These are phyloP conservation scores for Tribolium freemani DNA, from an alignment of 2,888 invertebrate species.

Conservation along the genomic window DNA sequence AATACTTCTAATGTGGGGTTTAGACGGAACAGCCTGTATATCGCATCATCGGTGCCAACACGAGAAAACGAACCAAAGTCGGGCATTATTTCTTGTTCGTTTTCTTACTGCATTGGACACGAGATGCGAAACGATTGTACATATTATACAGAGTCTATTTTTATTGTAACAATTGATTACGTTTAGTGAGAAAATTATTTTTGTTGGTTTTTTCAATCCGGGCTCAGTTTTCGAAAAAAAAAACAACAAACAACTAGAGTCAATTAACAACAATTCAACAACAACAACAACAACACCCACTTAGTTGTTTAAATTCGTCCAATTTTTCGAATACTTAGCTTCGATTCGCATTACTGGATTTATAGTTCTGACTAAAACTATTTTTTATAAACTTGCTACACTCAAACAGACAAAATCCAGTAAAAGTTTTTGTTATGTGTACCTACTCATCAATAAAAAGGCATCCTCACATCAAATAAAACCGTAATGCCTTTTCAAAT, in stretches of 20 bases:
- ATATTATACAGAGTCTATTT: slow-evolving; percentile 52
- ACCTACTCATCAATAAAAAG: slow-evolving; percentile 4
- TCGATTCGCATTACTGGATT: slow-evolving; percentile 26
- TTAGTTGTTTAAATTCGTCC: slow-evolving; percentile 25
- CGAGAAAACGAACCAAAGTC: slow-evolving; percentile 13
- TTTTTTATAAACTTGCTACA: slow-evolving; percentile 28
- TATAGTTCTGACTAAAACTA: slow-evolving; percentile 10
- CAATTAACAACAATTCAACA: slow-evolving; percentile 25
- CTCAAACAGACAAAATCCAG: slow-evolving; percentile 21
- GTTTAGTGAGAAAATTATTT: slow-evolving; percentile 55
- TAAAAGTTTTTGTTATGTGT: neutral
- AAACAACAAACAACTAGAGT: slow-evolving; percentile 5
- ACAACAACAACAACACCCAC: neutral
- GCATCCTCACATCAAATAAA: slow-evolving; percentile 35
- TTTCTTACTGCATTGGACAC: slow-evolving; percentile 38
- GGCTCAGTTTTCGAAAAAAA: slow-evolving; percentile 32
- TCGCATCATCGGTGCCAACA: slow-evolving; percentile 15
- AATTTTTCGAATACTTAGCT: slow-evolving; percentile 33
- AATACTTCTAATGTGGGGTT: too few species aligned
- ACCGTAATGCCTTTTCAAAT: slow-evolving; percentile 36
- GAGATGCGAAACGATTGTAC: slow-evolving; percentile 49
- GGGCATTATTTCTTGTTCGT: slow-evolving; percentile 41
- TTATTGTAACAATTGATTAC: slow-evolving; percentile 52
- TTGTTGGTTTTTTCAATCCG: slow-evolving; percentile 47
- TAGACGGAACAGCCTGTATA: too few species aligned